Evolutionary conservation across 2,888 invertebrate species (phyloP).

Genomic region (Hirtodrosophila confusa): DNA sequence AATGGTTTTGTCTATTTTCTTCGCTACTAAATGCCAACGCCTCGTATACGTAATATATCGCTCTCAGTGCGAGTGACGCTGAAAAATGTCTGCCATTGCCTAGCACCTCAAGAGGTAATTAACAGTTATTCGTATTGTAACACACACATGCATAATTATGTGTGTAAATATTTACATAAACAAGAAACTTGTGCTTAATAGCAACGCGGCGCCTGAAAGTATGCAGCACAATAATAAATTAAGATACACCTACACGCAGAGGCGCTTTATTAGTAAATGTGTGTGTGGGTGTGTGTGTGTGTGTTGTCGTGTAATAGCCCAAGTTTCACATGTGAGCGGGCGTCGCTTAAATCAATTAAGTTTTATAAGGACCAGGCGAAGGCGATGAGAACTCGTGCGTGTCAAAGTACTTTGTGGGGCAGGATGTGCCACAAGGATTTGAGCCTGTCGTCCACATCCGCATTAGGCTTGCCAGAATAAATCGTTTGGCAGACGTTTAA

Average conservation of each 20-base stretch:
- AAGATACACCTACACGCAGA: slow-evolving; percentile 14
- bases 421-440: slow-evolving; percentile 7
- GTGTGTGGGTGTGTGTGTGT: slow-evolving; percentile 9
- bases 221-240: slow-evolving; percentile 49
- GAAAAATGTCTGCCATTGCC: slow-evolving; percentile 37
- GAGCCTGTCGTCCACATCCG: slow-evolving; percentile 4
- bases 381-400: slow-evolving; percentile 64
- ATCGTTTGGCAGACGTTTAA: slow-evolving; percentile 54
- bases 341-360: slow-evolving; percentile 66
- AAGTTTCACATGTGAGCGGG: slow-evolving; percentile 41
- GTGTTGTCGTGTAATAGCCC: slow-evolving; percentile 35
- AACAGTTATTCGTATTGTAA: slow-evolving; percentile 13
- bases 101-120: slow-evolving; percentile 39
- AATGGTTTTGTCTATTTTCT: slow-evolving; percentile 13
- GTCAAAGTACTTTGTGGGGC: slow-evolving; percentile 31
- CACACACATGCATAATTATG: slow-evolving; percentile 3
- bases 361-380: slow-evolving; percentile 34
- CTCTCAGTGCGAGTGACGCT: slow-evolving; percentile 36
- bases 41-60: slow-evolving; percentile 34
- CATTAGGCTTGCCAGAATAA: slow-evolving; percentile 22
- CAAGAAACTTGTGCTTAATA: slow-evolving; percentile 22
- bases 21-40: slow-evolving; percentile 2
- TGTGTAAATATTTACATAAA: slow-evolving; percentile 7
- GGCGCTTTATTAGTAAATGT: slow-evolving; percentile 24
- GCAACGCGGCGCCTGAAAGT: slow-evolving; percentile 34